Base-by-base conservation (phyloP, 1,140 invertebrate species). In the Lordiphosa clarofinis region DNA sequence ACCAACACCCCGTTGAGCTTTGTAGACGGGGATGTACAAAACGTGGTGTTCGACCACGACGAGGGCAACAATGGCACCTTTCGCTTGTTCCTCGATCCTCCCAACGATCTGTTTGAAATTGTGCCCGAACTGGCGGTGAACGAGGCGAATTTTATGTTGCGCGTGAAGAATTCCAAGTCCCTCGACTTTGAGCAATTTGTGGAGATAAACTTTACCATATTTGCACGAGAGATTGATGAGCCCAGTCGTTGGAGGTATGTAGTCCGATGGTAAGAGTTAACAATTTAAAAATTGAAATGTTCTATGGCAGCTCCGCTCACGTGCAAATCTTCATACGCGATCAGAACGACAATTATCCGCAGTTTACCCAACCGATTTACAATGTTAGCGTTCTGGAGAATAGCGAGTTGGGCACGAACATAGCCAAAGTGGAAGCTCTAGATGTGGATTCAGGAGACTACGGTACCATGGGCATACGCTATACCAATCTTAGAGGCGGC, bases 61-160 rank as follows among this genome's bases (percentile, higher is more conserved):
- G 93, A 97, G 93, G 97, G 97, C 19, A 95, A 94, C 61, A 98
- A 98, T 91, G 96, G 96, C 11, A 97, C 96, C 5, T 98, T 99
- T 90, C 92, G 92, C 53, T 90, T 98, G 66, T 94, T 92, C 52
- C 90, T 98, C 33, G 92, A 95, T 86, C 95, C 94, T 21, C 94
- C 95, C 66, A 92, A 93, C 57, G 94, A 94, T 61, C 93, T 96
- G 2, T 98, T 99, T 88, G 95, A 98, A 71, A 94, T 98, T 1
- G 96, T 95, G 8, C 97, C 97, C 4, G 93, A 92, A 4, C 92
- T 94, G 87, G 96, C 95, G 3, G 95, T 97, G 12, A 98, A 98
- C 82, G 96, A 98, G 89, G 96, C 96, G 4, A 94, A 96, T 6
- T 97, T 98, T 89, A 90, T 97, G 40, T 95, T 99, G 54, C 91